Evolutionary conservation across 2,113 vertebrate genomes (phyloP), one percentile per base, ranked within the genome.

Genomic region (Takifugu flavidus): DNA sequence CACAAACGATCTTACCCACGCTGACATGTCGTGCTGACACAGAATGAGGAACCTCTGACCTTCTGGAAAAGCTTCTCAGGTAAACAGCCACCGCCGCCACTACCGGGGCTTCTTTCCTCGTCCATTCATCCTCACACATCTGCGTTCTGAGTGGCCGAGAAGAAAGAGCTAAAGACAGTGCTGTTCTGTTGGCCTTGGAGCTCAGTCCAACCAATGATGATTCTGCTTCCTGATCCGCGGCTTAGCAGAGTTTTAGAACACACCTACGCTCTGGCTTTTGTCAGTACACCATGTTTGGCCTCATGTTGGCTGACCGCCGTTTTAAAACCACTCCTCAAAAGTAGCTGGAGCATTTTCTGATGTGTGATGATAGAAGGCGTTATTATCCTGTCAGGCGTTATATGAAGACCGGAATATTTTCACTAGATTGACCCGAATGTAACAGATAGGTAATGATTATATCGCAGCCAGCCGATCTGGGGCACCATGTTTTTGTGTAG

Each of bases 101-200:
- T 49, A 56, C 57, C 13, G 3, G 45, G 62, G 58, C 72, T 78
- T 53, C 54, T 49, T 28, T 50, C 43, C 51, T 25, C 50, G 63
- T 64, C 54, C 44, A 12, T 1, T 15, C 58, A 61, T 70, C 57
- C 20, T 51, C 52, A 53, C 52, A 27, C 54, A 67, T 65, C 56
- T 65, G 57, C 73, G 77, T 56, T 77, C 45, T 42, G 39, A 72
- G 69, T 79, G 67, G 65, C 47, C 29, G 59, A 57, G 49, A 12
- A 47, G 27, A 15, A 53, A 56, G 0, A 47, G 6, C 45, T 46
- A 20, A 20, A 20, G 20, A 20, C 20, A 20, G 20, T n/a, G 20
- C 20, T 20, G 20, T 20, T 20, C 20, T 20, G 20, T 20, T 20
- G 20, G 20, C 20, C 20, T 20, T 20, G 20, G 20, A 20, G 20